Percentiles rank a stretch among this genome's conserved stretches.
These are phyloP conservation scores for Actinostola sp. DNA, from an alignment of 92 coral and sea anemone genomes.

Conservation along the genomic window DNA sequence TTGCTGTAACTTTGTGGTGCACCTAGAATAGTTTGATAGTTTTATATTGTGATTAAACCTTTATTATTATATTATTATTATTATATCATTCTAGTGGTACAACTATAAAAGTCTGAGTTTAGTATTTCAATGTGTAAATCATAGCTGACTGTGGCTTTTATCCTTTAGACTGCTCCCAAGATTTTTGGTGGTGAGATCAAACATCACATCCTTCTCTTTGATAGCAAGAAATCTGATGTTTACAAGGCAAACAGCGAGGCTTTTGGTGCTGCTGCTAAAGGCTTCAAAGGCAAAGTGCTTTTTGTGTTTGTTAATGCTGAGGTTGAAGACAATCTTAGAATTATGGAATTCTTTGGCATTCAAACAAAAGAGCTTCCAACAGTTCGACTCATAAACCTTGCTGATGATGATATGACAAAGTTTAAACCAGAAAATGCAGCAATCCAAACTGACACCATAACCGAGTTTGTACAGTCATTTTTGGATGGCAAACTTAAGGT, in stretches of 20 bases:
- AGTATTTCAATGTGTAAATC: neutral
- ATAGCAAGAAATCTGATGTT: slow-evolving; percentile 74
- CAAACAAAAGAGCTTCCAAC: slow-evolving; percentile 82
- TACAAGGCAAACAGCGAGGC: slow-evolving; percentile 73
- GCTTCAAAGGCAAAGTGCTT: slow-evolving; percentile 92
- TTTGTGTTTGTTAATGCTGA: slow-evolving; percentile 90
- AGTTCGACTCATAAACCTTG: slow-evolving; percentile 95
- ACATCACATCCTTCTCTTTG: slow-evolving; percentile 85
- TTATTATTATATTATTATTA: too few species aligned
- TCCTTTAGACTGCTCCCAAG: slow-evolving; percentile 91
- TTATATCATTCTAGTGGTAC: neutral
- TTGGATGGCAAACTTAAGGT: slow-evolving; percentile 93
- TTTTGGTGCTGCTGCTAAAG: slow-evolving; percentile 87
- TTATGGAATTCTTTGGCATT: slow-evolving; percentile 96
- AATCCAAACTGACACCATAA: slow-evolving; percentile 67
- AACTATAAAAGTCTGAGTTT: neutral
- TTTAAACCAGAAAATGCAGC: slow-evolving; percentile 85
- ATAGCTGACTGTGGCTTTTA: neutral
- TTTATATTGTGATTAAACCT: too few species aligned
- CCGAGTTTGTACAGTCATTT: slow-evolving; percentile 75
- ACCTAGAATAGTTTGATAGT: too few species aligned
- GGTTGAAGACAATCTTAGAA: slow-evolving; percentile 94
- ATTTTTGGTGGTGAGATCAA: slow-evolving; percentile 97
- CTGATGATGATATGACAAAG: slow-evolving; percentile 95
- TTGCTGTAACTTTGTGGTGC: too few species aligned